Percentiles rank a stretch among this genome's conserved stretches.
Evolutionary conservation across 2,797 vertebrate genomes (phyloP).

Genomic region (Phrynocephalus forsythii): DNA sequence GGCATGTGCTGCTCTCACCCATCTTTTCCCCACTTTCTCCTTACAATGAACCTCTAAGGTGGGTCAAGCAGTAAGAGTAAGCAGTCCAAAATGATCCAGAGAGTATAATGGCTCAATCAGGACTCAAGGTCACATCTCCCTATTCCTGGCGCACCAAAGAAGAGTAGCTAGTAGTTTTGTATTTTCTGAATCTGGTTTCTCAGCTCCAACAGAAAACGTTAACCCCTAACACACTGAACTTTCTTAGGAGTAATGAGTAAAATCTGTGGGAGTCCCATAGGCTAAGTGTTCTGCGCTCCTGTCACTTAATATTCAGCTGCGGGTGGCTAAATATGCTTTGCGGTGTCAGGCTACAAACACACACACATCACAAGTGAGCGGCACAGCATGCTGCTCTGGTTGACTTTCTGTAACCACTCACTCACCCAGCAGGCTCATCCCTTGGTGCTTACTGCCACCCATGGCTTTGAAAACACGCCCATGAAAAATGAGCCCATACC

Average conservation of each 20-base stretch:
- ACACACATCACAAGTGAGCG: not conserved
- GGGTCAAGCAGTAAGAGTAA: no score
- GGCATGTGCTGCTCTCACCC: no score
- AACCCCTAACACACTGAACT: not conserved
- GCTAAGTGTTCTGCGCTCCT: not conserved
- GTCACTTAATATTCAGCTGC: not conserved
- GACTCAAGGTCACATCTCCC: no score
- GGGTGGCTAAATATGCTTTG: not conserved
- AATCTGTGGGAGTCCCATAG: not conserved
- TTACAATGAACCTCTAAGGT: no score
- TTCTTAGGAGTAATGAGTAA: not conserved
- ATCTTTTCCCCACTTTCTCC: no score
- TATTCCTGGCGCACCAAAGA: no score
- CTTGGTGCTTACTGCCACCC: not conserved
- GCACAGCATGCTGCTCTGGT: not conserved
- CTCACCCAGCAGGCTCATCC: not conserved
- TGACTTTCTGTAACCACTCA: not conserved
- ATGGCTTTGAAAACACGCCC: not conserved
- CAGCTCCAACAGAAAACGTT: not conserved
- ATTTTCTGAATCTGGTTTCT: not conserved
- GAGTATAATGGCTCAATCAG: no score
- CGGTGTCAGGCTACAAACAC: not conserved
- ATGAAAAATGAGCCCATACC: not conserved
- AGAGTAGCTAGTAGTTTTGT: not conserved
- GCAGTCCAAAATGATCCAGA: no score